phyloP scores from a whole-genome alignment of 2,797 vertebrate genomes.

The Taenioides sp. region DNA sequence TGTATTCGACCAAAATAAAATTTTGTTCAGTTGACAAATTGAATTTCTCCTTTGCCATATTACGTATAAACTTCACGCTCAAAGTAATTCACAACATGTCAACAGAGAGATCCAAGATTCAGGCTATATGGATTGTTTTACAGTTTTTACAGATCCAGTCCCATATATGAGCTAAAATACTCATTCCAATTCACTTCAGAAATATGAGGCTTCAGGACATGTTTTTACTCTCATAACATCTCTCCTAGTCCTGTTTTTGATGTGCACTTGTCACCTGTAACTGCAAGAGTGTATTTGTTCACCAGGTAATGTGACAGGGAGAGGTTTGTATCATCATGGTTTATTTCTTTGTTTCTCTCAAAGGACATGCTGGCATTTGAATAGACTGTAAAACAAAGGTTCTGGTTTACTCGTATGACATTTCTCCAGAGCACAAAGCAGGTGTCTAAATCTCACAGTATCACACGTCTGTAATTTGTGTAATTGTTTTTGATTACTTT shows the following conservation, averaged over 20 bases:
- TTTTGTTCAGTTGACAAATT: too few relatives aligned
- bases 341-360: constrained; percentile 7
- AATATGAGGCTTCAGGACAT: too few relatives aligned
- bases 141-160: not conserved
- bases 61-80: not conserved
- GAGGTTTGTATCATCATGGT: not conserved
- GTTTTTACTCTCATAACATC: too few relatives aligned
- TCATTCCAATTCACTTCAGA: constrained; percentile 9
- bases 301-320: constrained; percentile 11
- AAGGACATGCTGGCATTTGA: constrained; percentile 29
- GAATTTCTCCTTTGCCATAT: not conserved
- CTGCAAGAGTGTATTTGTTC: constrained; percentile 57
- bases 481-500: constrained; percentile 82
- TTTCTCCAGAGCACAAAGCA: constrained; percentile 48
- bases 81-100: constrained; percentile 20
- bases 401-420: constrained; percentile 13
- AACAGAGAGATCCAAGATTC: constrained; percentile 30
- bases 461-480: constrained; percentile 75
- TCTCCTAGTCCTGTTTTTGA: constrained; percentile 1
- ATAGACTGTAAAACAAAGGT: constrained; percentile 21
- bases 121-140: constrained; percentile 3
- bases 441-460: constrained; percentile 56
- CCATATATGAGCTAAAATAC: constrained; percentile 1
- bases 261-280: constrained; percentile 52
- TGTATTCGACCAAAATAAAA: too few relatives aligned